Evolutionary conservation across 2,888 invertebrate genomes (phyloP).

Genomic region (Phytoseiulus persimilis): DNA sequence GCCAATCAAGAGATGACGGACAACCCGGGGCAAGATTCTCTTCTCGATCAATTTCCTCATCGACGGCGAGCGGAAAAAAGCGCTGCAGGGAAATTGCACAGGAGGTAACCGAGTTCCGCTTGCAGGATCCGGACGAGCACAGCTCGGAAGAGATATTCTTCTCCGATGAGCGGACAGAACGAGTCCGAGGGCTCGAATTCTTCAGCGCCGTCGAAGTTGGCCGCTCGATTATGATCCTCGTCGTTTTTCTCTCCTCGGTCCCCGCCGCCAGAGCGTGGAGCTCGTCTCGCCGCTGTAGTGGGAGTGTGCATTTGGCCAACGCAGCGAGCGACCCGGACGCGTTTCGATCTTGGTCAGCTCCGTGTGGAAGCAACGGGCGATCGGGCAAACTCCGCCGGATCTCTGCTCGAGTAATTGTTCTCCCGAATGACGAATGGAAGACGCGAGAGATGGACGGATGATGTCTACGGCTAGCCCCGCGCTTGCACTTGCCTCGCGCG

Average conservation of each 20-base stretch:
- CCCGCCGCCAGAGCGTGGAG: neutral
- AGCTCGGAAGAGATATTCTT: too few species aligned
- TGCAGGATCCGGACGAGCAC: too few species aligned
- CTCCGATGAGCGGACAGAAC: too few species aligned
- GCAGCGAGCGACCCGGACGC: neutral
- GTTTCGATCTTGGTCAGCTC: neutral
- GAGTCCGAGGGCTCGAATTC: neutral
- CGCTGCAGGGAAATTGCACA: neutral
- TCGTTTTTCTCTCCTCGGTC: neutral
- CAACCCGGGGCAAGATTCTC: neutral
- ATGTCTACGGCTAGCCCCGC: neutral
- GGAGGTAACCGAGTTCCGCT: too few species aligned
- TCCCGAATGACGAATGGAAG: neutral
- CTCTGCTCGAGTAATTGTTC: neutral
- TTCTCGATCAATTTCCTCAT: neutral
- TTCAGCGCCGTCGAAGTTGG: neutral
- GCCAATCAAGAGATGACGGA: neutral
- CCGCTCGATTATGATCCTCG: neutral
- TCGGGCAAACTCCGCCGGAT: neutral
- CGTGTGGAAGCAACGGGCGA: neutral
- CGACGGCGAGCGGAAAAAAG: neutral
- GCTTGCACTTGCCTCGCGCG: neutral
- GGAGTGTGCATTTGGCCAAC: neutral
- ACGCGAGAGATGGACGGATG: neutral
- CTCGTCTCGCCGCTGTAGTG: neutral